Evolutionary conservation across 2,113 vertebrate species (phyloP), one percentile per base, ranked within the genome.

Genomic region (Struthidea cinerea): DNA sequence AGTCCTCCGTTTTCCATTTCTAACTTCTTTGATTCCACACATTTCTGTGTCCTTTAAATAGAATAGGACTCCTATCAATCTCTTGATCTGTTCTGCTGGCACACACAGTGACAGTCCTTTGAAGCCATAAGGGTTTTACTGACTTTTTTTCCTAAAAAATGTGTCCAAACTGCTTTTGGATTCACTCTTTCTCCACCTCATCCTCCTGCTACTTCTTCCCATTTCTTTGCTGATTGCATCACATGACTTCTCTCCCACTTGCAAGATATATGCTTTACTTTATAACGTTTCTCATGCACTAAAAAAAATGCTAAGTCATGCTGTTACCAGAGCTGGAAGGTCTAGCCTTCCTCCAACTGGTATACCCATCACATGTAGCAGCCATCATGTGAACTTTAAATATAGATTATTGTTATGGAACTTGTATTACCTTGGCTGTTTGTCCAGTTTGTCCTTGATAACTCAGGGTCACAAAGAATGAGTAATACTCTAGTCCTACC

Each of bases 381-480:
- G 85, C 93, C 94, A 83, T 96, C 87, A 61, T 41, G 37, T 89
- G 97, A 96, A 93, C 96, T 97, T 95, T 96, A 96, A 97, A 90
- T 95, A 95, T 92, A 96, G 86, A 96, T 98, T 96, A 97, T 97
- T 96, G 96, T 97, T 97, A 95, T 94, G 96, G 92, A 94, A 68
- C 27, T 60, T 96, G 81, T 93, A 97, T 95, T 95, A 96, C 85
- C 79, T 97, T 98, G 97, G 97, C 97, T 97, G 82, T 89, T 96
- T 97, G 94, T 97, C 97, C 95, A 96, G 93, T 63, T 35, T 93
- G 92, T 97, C 96, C 97, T 98, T 98, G 97, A 87, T 97, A 97
- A 96, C 89, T 96, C 93, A 82, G 92, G 95, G 96, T 98, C 96
- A 97, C 95, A 92, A 68, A 92, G 95, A 97, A 95, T 76, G 89